Base-by-base conservation (phyloP, 1,140 invertebrate genomes). In the Anagrus nilaparvatae region DNA sequence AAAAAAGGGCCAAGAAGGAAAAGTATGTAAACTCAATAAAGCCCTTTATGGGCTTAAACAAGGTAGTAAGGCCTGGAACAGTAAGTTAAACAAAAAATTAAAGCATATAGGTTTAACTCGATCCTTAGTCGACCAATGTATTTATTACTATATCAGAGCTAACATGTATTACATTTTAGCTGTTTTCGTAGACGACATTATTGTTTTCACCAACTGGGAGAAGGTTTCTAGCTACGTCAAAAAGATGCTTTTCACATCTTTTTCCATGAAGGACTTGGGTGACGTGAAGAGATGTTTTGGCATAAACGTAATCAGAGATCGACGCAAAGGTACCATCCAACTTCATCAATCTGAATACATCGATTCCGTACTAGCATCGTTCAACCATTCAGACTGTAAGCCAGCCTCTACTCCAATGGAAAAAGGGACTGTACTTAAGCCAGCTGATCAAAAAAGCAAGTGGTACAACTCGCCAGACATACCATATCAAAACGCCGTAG, bases 401-500 rank as follows among this genome's bases (percentile, higher is more conserved):
- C n/a, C n/a, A n/a, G n/a, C n/a, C n/a, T n/a, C n/a, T n/a, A n/a
- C n/a, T n/a, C n/a, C n/a, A n/a, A n/a, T n/a, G n/a, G n/a, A n/a
- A n/a, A n/a, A n/a, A n/a, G n/a, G n/a, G n/a, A n/a, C n/a, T n/a
- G n/a, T n/a, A n/a, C n/a, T n/a, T n/a, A n/a, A n/a, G n/a, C n/a
- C n/a, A n/a, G n/a, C n/a, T n/a, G n/a, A n/a, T n/a, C n/a, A n/a
- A n/a, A n/a, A n/a, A n/a, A 27, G 24, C 6, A 27, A 14, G 16
- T 30, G 29, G n/a, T n/a, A n/a, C 29, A n/a, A 5, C 12, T 30
- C 12, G 6, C 29, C n/a, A n/a, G 13, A 27, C 12, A 27, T 6
- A 7, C 49, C 47, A 17, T 63, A 54, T 42, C 40, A 50, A 29
- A 51, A 58, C 39, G 28, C 46, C 4, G 49, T 67, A 24, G 57